Conservation (phyloP, 2,888 invertebrate genomes). For the Drosophila subquinaria region DNA sequence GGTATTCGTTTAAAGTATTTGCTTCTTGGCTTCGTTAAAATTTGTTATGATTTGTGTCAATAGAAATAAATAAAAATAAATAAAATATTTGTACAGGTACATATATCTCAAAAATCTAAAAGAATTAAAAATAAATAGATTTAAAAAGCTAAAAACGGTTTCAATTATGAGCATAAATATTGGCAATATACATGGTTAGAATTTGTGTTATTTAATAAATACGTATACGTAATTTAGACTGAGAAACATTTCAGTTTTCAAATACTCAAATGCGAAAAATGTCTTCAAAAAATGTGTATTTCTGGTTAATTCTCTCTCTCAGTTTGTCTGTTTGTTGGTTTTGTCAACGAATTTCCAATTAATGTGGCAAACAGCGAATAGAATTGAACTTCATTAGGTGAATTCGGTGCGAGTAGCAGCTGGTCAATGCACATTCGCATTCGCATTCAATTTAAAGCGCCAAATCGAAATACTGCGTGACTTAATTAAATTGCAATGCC, state of each 20-base stretch:
- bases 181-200: no score
- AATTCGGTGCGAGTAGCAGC: constrained; percentile 17
- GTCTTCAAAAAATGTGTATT: constrained; percentile 11
- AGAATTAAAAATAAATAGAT: no score
- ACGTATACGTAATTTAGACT: no score
- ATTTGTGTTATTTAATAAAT: no score
- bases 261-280: not conserved
- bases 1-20: no score
- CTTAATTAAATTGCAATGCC: constrained; percentile 78
- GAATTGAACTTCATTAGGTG: constrained; percentile 42
- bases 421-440: constrained; percentile 34
- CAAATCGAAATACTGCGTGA: constrained; percentile 77
- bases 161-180: no score
- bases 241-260: not conserved
- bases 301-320: not conserved
- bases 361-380: constrained; percentile 29
- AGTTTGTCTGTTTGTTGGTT: not conserved
- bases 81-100: no score
- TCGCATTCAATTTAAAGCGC: constrained; percentile 62
- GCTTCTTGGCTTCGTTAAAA: no score
- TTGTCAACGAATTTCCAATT: constrained; percentile 37
- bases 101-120: no score
- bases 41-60: no score
- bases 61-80: no score
- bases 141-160: no score